Percentiles rank a stretch among this genome's conserved stretches.
Evolutionary conservation across 2,797 vertebrate genomes (phyloP).

Genomic region (Sebastes nivosus): DNA sequence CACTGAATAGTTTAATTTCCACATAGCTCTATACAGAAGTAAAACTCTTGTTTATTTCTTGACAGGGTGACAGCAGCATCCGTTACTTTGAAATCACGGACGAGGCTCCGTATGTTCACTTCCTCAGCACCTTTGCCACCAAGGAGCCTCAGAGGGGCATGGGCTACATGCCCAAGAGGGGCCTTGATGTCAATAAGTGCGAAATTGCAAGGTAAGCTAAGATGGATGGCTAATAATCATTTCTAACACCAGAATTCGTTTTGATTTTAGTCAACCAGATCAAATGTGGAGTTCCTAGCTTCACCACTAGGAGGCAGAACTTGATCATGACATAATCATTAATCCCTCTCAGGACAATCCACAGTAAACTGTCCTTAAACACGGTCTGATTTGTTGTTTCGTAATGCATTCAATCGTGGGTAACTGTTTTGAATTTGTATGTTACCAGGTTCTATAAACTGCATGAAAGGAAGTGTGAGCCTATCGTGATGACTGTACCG

Average conservation of each 20-base stretch:
- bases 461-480: slow-evolving; percentile 97
- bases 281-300: background rate
- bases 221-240: background rate
- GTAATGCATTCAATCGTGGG: background rate
- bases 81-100: slow-evolving; percentile 98
- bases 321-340: background rate
- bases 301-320: slow-evolving; percentile 69
- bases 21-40: background rate
- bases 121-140: slow-evolving; percentile 93
- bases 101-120: slow-evolving; percentile 95
- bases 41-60: background rate
- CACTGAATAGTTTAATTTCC: background rate
- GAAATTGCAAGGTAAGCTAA: slow-evolving; percentile 93
- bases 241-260: background rate
- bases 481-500: slow-evolving; percentile 98
- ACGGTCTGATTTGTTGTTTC: background rate
- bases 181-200: slow-evolving; percentile 97
- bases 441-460: slow-evolving; percentile 94
- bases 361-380: background rate
- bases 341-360: background rate
- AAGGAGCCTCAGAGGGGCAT: slow-evolving; percentile 98
- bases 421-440: slow-evolving; percentile 45
- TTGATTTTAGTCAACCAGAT: background rate
- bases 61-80: slow-evolving; percentile 96
- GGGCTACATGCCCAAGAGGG: slow-evolving; percentile 99